Evolutionary conservation across 2,888 invertebrate species (phyloP).

Genomic region (Andrena flavipes): DNA sequence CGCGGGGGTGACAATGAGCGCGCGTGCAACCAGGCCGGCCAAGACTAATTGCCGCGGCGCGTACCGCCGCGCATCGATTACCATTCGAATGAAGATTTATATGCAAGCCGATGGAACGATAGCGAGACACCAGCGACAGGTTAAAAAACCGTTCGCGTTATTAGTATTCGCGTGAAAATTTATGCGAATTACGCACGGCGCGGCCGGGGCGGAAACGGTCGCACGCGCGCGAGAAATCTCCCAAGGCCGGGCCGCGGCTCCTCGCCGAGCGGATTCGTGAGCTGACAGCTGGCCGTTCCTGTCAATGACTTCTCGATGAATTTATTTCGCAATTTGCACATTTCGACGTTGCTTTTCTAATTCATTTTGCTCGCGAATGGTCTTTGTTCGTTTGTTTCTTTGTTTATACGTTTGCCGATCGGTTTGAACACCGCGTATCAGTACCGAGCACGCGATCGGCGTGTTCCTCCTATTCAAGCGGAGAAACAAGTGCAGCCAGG

Average conservation of each 20-base stretch:
- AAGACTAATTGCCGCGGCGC: background rate
- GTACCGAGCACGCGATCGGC: background rate
- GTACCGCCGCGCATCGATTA: constrained; percentile 33
- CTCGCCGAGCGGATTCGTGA: background rate
- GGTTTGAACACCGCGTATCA: too few species aligned
- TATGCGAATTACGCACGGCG: constrained; percentile 38
- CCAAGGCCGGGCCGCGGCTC: constrained; percentile 13
- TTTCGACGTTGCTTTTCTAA: background rate
- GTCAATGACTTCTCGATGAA: constrained; percentile 3
- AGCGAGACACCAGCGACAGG: constrained; percentile 10
- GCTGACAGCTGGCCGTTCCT: background rate
- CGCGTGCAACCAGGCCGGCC: constrained; percentile 1
- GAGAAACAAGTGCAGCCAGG: background rate
- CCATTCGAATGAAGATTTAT: constrained; percentile 48
- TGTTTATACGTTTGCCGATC: too few species aligned
- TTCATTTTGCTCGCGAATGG: background rate
- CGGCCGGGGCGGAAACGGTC: constrained; percentile 33
- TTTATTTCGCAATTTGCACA: background rate
- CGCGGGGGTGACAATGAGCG: background rate
- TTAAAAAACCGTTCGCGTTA: constrained; percentile 27
- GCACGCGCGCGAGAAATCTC: constrained; percentile 27
- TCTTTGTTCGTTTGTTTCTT: too few species aligned
- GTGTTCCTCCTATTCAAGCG: background rate
- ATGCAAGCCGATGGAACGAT: constrained; percentile 17
- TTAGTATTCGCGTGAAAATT: constrained; percentile 26